Conservation (phyloP, 2,888 invertebrate genomes). For the Ariolimax columbianus region DNA sequence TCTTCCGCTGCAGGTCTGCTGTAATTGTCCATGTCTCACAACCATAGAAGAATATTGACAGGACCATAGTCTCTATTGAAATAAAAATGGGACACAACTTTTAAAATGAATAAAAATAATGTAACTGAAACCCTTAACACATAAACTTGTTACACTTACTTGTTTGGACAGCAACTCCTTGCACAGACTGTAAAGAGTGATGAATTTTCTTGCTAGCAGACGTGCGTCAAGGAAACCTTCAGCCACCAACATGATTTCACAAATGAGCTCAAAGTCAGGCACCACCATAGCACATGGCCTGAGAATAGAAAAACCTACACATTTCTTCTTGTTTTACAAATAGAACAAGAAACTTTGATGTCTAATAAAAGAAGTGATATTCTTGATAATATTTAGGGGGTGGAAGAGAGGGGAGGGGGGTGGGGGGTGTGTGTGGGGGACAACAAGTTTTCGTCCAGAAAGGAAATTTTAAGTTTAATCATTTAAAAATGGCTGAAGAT, state of each 20-base stretch:
- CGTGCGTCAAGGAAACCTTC: conserved; percentile 98
- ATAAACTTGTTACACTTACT: conserved; percentile 52
- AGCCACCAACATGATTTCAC: conserved; percentile 98
- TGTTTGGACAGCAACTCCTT: conserved; percentile 93
- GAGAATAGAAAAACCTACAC: conserved; percentile 66
- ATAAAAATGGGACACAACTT: too few relatives aligned
- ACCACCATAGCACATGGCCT: conserved; percentile 99
- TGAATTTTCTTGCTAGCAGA: conserved; percentile 94
- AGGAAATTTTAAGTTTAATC: too few relatives aligned
- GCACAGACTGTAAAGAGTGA: conserved; percentile 95
- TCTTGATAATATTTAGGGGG: too few relatives aligned
- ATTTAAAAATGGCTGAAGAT: too few relatives aligned
- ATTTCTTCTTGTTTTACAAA: conserved; percentile 5
- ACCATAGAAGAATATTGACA: too few relatives aligned
- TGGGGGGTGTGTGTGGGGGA: too few relatives aligned
- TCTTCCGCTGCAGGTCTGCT: too few relatives aligned
- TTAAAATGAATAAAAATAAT: background rate
- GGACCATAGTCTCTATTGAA: too few relatives aligned
- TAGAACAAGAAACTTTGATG: background rate
- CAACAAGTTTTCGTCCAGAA: too few relatives aligned
- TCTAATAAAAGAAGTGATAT: background rate
- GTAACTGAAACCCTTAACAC: background rate
- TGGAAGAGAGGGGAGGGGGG: too few relatives aligned
- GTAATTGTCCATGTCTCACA: too few relatives aligned
- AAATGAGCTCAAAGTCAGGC: conserved; percentile 96